phyloP scores from a whole-genome alignment of 2,797 vertebrate genomes.

The Luscinia megarhynchos region DNA sequence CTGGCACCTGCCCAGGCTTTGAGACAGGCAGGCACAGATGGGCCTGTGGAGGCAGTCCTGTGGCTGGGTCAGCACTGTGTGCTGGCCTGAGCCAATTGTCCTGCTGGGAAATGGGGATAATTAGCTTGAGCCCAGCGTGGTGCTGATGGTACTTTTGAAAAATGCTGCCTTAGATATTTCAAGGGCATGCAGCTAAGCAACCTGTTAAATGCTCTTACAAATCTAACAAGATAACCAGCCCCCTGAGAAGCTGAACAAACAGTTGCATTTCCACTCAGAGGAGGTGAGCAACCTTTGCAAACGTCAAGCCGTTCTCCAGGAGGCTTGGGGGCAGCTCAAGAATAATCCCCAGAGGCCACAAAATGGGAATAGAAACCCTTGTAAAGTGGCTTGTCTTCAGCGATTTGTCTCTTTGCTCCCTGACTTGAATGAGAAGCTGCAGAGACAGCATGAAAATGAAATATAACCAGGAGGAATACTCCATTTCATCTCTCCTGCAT shows the following conservation, averaged over 20 bases:
- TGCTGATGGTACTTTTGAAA: slow-evolving; percentile 28
- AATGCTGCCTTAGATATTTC: slow-evolving; percentile 30
- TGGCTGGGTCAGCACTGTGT: background rate
- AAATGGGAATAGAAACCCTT: slow-evolving; percentile 8
- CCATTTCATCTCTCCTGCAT: slow-evolving; percentile 30
- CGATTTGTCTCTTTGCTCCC: slow-evolving; percentile 25
- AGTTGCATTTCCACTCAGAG: slow-evolving; percentile 3
- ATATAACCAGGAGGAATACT: slow-evolving; percentile 34
- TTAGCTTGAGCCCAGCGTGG: background rate
- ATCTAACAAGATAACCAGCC: slow-evolving; percentile 61
- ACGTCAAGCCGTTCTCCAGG: background rate
- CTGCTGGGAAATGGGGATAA: slow-evolving; percentile 33
- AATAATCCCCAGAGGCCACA: background rate
- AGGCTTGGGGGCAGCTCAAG: background rate
- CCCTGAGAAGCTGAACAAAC: slow-evolving; percentile 54
- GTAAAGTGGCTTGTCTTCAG: slow-evolving; percentile 12
- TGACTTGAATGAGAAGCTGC: slow-evolving; percentile 26
- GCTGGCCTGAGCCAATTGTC: background rate
- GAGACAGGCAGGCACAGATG: background rate
- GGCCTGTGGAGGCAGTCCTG: background rate
- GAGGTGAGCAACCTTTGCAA: slow-evolving; percentile 28
- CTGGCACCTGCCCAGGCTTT: background rate
- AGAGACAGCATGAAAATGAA: slow-evolving; percentile 59
- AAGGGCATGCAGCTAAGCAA: slow-evolving; percentile 14
- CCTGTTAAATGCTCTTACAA: slow-evolving; percentile 59